Evolutionary conservation across 2,888 invertebrate genomes (phyloP).

Genomic region (Acheta domesticus): DNA sequence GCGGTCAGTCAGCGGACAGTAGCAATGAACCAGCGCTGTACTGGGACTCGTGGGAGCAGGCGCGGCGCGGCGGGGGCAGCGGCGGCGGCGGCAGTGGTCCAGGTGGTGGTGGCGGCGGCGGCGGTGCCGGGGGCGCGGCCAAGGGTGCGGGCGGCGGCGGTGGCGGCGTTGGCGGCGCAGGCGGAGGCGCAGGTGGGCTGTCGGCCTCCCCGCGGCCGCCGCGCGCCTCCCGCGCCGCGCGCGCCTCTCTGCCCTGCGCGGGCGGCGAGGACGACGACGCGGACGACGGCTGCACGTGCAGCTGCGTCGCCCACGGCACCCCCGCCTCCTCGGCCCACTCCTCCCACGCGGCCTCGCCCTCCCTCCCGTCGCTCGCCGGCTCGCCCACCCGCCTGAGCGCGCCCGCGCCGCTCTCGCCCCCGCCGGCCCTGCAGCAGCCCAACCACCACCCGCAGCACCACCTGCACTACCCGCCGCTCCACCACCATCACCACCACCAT

Average conservation of each 20-base stretch:
- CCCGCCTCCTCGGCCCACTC: neutral
- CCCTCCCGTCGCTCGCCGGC: neutral
- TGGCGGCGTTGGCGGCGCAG: conserved; percentile 38
- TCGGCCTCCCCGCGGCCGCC: conserved; percentile 52
- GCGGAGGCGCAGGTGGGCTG: conserved; percentile 45
- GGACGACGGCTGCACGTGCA: conserved; percentile 10
- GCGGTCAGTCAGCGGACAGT: conserved; percentile 56
- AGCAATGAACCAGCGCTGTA: conserved; percentile 65
- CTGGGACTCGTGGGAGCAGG: conserved; percentile 92
- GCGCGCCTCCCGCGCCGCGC: conserved; percentile 43
- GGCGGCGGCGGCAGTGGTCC: too few relatives aligned
- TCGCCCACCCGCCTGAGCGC: neutral
- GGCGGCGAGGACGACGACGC: conserved; percentile 1
- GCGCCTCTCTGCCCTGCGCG: neutral
- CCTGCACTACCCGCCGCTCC: neutral
- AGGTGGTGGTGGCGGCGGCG: too few relatives aligned
- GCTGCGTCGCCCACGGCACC: neutral
- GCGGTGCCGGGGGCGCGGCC: too few relatives aligned
- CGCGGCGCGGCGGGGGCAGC: too few relatives aligned
- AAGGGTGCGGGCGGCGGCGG: too few relatives aligned
- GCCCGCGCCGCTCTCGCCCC: neutral
- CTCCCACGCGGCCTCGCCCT: neutral
- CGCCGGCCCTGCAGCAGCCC: neutral
- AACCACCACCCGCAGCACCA: neutral
- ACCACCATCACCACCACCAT: neutral